Base-by-base conservation (phyloP, 2,888 invertebrate species). In the Ochropacha duplaris region DNA sequence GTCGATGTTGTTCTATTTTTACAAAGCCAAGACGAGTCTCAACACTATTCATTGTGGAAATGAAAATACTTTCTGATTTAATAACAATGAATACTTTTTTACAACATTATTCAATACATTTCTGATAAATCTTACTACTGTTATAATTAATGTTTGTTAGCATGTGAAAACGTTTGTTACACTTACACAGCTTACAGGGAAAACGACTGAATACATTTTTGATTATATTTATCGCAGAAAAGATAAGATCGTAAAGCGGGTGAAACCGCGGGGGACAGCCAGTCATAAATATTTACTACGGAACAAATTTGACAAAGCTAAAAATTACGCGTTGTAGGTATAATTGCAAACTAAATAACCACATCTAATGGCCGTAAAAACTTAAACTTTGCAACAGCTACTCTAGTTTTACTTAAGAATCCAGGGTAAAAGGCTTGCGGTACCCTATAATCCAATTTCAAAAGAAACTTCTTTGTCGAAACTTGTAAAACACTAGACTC, bases 361-460 rank as follows among this genome's bases (percentile, higher is more conserved):
- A 39, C 16, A 19, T 44, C n/a, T 58, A 66, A 61, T 60, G 62
- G 50, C 59, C 59, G 61, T 63, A 64, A 67, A 56, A 72, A 64
- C 66, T 69, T 50, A 52, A 75, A 79, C 67, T 72, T 78, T 50
- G 62, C 56, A 74, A 74, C 65, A 71, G 65, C 72, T 72, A 69
- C 69, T 44, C 44, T 67, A 73, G 70, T 78, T 76, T 71, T 69
- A 69, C 69, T 66, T 61, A 68, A 66, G 72, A 79, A 73, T 78
- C 72, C 64, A 50, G 56, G 61, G 68, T 76, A 78, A 81, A 78
- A 83, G 81, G 77, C 78, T 79, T 82, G 84, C 77, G 81, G 82
- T 78, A 76, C 75, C 74, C 75, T 81, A 77, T 83, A 82, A 86
- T 85, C 84, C 81, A 84, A 85, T 86, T 81, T 82, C 70, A 65